A percentile compares a stretch with the other conserved stretches of the same genome.
Conservation (phyloP, 2,113 vertebrate species). For the Vidua chalybeata region DNA sequence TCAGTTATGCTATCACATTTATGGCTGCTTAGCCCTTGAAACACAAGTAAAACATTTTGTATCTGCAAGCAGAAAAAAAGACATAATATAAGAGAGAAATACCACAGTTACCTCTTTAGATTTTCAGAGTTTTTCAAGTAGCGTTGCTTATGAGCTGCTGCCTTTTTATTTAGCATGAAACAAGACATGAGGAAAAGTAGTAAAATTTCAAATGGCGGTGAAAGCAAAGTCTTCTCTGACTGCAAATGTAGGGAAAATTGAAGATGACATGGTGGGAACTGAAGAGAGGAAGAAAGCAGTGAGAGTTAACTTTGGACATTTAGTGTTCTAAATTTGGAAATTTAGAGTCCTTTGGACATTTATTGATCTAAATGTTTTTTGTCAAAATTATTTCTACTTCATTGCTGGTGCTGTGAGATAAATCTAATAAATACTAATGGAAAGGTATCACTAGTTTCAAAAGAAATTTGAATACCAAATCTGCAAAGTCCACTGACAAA, state of each 20-base stretch:
- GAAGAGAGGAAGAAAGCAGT: background rate
- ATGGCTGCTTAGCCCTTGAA: constrained; percentile 3
- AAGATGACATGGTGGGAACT: background rate
- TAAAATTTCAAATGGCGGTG: constrained; percentile 13
- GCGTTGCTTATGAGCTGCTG: background rate
- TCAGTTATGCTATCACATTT: constrained; percentile 6
- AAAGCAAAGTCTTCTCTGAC: background rate
- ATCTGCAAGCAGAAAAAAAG: background rate
- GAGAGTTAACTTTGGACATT: background rate
- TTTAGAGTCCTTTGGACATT: background rate
- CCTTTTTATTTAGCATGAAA: background rate
- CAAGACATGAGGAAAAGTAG: background rate
- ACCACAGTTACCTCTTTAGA: background rate
- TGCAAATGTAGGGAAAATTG: background rate
- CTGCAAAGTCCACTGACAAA: background rate
- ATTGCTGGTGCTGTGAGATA: background rate
- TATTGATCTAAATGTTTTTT: background rate
- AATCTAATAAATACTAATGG: background rate
- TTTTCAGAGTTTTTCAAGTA: background rate
- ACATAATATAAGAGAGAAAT: background rate
- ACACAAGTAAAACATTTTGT: background rate
- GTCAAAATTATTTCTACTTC: background rate
- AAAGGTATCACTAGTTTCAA: background rate
- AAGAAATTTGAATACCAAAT: background rate
- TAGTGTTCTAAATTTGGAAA: background rate